These are phyloP conservation scores for Agrotis puta DNA, from an alignment of 2,888 invertebrate species.

Conservation along the genomic window DNA sequence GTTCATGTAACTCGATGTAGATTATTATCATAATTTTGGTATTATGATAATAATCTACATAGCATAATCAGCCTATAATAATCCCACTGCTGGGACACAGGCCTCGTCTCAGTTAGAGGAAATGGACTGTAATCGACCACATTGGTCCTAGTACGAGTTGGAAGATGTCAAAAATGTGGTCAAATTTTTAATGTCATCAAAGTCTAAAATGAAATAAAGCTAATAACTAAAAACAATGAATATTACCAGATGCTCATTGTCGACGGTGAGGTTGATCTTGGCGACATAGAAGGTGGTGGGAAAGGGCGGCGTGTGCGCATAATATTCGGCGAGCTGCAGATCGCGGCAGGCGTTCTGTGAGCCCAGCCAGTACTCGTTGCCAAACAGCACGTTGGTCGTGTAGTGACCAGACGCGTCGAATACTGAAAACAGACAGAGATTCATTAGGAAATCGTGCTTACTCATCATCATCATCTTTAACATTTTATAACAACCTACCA, in stretches of 20 bases:
- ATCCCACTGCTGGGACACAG: too few relatives aligned
- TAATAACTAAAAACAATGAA: background rate
- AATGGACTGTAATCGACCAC: too few relatives aligned
- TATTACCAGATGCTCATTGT: constrained; percentile 89
- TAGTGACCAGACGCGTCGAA: constrained; percentile 96
- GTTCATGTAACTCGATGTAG: too few relatives aligned
- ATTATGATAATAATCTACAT: too few relatives aligned
- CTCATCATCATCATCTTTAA: too few relatives aligned
- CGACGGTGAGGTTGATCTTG: constrained; percentile 90
- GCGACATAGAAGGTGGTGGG: constrained; percentile 92
- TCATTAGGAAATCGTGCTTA: background rate
- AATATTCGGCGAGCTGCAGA: constrained; percentile 89
- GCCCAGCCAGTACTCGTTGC: constrained; percentile 96
- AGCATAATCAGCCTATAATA: too few relatives aligned
- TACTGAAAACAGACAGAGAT: constrained; percentile 88
- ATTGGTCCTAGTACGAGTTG: too few relatives aligned
- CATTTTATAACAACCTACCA: too few relatives aligned
- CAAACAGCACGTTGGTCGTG: constrained; percentile 94
- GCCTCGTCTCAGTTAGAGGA: too few relatives aligned
- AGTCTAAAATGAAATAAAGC: background rate
- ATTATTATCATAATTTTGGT: too few relatives aligned
- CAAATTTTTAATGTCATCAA: too few relatives aligned
- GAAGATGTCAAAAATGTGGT: too few relatives aligned
- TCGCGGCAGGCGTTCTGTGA: constrained; percentile 93
- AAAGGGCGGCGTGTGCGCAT: constrained; percentile 91